Evolutionary conservation across 2,888 invertebrate species (phyloP).

Genomic region (Eupithecia centaureata): DNA sequence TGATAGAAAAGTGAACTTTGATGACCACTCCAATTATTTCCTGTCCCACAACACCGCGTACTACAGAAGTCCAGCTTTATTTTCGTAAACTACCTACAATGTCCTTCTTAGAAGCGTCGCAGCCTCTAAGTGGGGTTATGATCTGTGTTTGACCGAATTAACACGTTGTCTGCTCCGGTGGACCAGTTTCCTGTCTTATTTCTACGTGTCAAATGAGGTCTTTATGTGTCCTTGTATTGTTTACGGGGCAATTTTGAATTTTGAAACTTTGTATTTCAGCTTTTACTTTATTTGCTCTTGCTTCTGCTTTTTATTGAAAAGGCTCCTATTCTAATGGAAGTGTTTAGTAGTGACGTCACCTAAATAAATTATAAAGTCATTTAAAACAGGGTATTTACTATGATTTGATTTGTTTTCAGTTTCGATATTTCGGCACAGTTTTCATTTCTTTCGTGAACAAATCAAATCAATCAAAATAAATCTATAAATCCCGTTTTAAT

Average conservation of each 20-base stretch:
- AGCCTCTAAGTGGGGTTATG: constrained; percentile 75
- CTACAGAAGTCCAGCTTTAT: constrained; percentile 74
- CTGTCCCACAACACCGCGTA: constrained; percentile 60
- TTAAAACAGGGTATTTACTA: no score
- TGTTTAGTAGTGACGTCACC: no score
- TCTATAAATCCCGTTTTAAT: no score
- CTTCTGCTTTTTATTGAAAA: not conserved
- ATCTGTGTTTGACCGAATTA: constrained; percentile 80
- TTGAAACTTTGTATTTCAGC: not conserved
- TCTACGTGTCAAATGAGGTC: constrained; percentile 15
- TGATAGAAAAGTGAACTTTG: no score
- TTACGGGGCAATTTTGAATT: not conserved
- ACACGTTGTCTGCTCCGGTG: constrained; percentile 53
- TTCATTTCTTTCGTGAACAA: no score
- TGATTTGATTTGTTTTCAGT: no score
- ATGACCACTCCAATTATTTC: constrained; percentile 34
- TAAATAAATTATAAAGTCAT: no score
- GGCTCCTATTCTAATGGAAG: no score
- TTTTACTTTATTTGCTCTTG: not conserved
- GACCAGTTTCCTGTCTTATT: constrained; percentile 47
- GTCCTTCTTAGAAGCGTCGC: constrained; percentile 76
- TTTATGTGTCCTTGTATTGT: not conserved
- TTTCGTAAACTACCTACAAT: constrained; percentile 68
- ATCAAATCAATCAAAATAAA: no score
- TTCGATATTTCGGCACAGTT: no score